A percentile compares a stretch with the other conserved stretches of the same genome.
Conservation (phyloP, 2,888 invertebrate genomes). For the Glaucopsyche alexis region DNA sequence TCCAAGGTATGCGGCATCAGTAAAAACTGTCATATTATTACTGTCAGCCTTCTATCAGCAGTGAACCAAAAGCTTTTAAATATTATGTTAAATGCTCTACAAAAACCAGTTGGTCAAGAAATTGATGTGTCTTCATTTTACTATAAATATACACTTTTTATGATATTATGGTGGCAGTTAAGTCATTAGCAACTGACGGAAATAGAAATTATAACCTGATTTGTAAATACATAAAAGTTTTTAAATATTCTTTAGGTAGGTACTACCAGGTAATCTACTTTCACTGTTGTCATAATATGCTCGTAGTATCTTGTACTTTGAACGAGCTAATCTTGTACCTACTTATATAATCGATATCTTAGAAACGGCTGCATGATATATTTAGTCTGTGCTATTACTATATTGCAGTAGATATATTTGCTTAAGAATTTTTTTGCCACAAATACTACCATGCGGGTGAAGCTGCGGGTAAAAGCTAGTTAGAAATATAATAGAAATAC, state of each 20-base stretch:
- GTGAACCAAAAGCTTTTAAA: not conserved
- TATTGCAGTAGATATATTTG: too few species aligned
- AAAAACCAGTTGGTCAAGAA: not conserved
- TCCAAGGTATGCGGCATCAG: not conserved
- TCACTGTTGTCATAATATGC: not conserved
- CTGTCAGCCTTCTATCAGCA: not conserved
- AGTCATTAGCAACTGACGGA: slow-evolving; percentile 1
- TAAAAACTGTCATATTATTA: not conserved
- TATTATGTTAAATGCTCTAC: slow-evolving; percentile 1
- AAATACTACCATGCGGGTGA: too few species aligned
- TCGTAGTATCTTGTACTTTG: too few species aligned
- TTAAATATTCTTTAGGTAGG: too few species aligned
- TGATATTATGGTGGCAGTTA: not conserved
- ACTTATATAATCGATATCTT: too few species aligned
- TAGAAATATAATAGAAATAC: too few species aligned
- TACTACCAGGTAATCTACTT: slow-evolving; percentile 1
- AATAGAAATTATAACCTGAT: not conserved
- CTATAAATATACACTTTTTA: not conserved
- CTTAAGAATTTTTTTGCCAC: too few species aligned
- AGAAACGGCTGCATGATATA: too few species aligned
- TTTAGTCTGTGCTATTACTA: too few species aligned
- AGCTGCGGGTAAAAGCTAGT: too few species aligned
- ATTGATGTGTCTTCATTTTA: slow-evolving; percentile 1
- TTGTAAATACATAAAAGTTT: not conserved
- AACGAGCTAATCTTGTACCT: too few species aligned